Evolutionary conservation across 2,888 invertebrate genomes (phyloP), one percentile per base, ranked within the genome.

Genomic region (Tenthredo mesomela): DNA sequence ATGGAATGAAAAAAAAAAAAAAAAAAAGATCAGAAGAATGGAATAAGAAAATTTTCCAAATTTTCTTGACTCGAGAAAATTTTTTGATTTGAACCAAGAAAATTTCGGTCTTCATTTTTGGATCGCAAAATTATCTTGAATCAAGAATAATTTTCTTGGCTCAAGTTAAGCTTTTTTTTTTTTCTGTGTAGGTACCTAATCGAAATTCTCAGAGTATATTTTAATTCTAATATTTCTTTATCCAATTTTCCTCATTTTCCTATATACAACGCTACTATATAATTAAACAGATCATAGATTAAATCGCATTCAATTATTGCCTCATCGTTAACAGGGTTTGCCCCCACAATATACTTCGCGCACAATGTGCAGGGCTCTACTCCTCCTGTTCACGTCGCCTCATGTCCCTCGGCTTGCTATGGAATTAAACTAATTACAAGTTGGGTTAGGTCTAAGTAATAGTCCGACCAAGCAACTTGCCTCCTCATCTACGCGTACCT

Each of bases 391-490:
- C 29, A 77, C 54, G 54, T 77, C 21, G 40, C 21, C 33, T 33
- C 77, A 33, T 77, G 29, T 77, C 80, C 80, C 58, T 37, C 25
- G 61, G 61, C 40, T 61, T 80, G 61, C 33, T 80, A 80, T 80
- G 80, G 80, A 80, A 80, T 80, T 80, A 61, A 80, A 80, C 80
- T 80, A 80, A 80, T 80, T 80, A 80, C 80, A 80, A 80, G 80
- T 80, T 80, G 80, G 80, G 80, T 80, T 61, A 61, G 80, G 61
- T 80, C 80, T 80, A 61, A 80, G 80, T 80, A 80, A 80, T 80
- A 80, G 80, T 80, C 58, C 37, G 43, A 80, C 58, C 37, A 61
- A 80, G 80, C 61, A 80, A 80, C 40, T 40, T 40, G 80, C 80
- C 50, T 80, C 80, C 3, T n/a, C 43, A 73, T 21, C n/a, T 29